These are phyloP conservation scores for Drosophila nigricruria DNA, from an alignment of 2,888 invertebrate genomes.

Conservation along the genomic window DNA sequence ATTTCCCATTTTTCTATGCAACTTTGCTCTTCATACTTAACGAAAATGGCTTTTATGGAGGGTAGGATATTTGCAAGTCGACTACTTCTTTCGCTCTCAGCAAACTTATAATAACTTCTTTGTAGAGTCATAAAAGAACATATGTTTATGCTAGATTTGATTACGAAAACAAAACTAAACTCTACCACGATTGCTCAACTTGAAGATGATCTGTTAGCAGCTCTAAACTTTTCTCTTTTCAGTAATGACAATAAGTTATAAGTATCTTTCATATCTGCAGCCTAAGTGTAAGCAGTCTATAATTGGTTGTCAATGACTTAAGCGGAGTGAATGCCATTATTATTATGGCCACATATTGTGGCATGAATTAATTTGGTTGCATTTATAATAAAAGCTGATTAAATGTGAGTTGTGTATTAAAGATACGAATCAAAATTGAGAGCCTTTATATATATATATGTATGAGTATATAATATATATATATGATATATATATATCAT, in stretches of 20 bases:
- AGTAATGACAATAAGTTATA: too few relatives aligned
- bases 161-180: neutral
- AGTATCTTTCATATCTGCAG: neutral
- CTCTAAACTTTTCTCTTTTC: neutral
- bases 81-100: neutral
- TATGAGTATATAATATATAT: too few relatives aligned
- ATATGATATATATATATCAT: neutral
- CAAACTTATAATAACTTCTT: neutral
- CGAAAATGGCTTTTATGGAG: neutral
- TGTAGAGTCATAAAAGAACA: neutral
- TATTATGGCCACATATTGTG: neutral
- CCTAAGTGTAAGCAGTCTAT: neutral
- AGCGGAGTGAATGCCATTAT: neutral
- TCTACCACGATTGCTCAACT: neutral
- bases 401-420: constrained; percentile 11
- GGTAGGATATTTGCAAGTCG: neutral
- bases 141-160: neutral
- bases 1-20: too few relatives aligned
- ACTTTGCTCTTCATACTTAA: too few relatives aligned
- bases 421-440: constrained; percentile 5
- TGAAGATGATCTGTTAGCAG: neutral
- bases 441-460: neutral
- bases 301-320: constrained; percentile 12
- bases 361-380: constrained; percentile 13
- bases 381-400: constrained; percentile 3